A percentile compares a stretch with the other conserved stretches of the same genome.
Conservation (phyloP, 2,888 invertebrate species). For the Copidosoma aretas region DNA sequence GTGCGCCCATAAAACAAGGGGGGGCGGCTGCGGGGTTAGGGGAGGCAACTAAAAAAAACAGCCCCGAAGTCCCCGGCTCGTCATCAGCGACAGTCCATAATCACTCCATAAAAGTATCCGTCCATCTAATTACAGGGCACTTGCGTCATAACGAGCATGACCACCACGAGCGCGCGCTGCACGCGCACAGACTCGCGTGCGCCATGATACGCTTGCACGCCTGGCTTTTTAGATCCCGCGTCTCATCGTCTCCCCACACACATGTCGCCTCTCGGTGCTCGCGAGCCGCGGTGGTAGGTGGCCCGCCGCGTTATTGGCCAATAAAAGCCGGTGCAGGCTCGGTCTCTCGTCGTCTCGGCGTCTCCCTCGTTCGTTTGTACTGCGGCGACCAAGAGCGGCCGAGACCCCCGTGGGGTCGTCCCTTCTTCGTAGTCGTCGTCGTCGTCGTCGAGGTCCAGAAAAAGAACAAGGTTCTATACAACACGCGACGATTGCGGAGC, state of each 20-base stretch:
- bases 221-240: no score
- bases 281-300: background rate
- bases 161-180: no score
- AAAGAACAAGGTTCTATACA: no score
- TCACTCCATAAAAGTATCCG: constrained; percentile 24
- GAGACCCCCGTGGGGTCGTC: background rate
- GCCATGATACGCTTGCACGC: no score
- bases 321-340: background rate
- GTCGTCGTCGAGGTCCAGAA: no score
- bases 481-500: no score
- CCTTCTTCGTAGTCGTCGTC: no score
- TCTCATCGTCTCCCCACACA: background rate
- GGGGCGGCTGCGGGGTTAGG: background rate
- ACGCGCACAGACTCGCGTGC: no score
- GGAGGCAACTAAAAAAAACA: background rate
- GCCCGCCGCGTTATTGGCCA: background rate
- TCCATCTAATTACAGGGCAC: background rate
- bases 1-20: no score
- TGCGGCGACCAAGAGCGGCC: background rate
- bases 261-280: background rate
- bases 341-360: background rate
- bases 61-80: background rate
- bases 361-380: no score
- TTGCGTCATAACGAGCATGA: background rate
- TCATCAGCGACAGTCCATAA: constrained; percentile 12